Evolutionary conservation across 2,797 vertebrate genomes (phyloP), one percentile per base, ranked within the genome.

Genomic region (Leucoraja ocellata): DNA sequence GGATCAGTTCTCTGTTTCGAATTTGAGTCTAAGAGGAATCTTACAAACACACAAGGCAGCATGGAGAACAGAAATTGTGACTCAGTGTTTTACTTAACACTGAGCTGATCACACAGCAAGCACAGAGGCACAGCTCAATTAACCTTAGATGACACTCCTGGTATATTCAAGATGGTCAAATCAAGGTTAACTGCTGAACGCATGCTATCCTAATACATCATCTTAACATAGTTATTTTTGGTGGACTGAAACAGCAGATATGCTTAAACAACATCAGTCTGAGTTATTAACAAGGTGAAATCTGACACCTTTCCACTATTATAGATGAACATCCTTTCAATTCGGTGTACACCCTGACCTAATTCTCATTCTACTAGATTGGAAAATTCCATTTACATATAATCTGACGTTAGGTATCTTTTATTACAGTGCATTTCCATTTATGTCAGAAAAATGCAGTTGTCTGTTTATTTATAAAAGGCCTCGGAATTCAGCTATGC

Each of bases 81-180:
- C 28, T 86, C 28, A 65, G 10, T n/a, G 61, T 65, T 65, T 88
- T 21, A 88, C 84, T 68, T 68, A 88, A 68, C 84, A 88, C 61
- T 36, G 63, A 18, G 84, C n/a, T 88, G 84, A 68, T 68, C 63
- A 9, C 8, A 16, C 61, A 88, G 7, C 63, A 36, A 32, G 21
- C 84, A 68, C 84, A 88, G 1, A 65, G n/a, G 84, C 63, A 88
- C 84, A 65, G 84, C 84, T 88, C 63, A 88, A 88, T 88, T 88
- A 88, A 88, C 84, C n/a, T 88, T 36, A 68, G 63, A 36, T 68
- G 84, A 88, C 84, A 88, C 14, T 6, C n/a, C 14, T 36, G 23
- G 84, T 88, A 88, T 88, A 88, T 68, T 68, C 84, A 88, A 88
- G 84, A 88, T 88, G 84, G 84, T 88, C 84, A 88, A 88, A 88